These are phyloP conservation scores for Hiodon tergisus DNA, from an alignment of 2,113 vertebrate genomes.

Conservation along the genomic window DNA sequence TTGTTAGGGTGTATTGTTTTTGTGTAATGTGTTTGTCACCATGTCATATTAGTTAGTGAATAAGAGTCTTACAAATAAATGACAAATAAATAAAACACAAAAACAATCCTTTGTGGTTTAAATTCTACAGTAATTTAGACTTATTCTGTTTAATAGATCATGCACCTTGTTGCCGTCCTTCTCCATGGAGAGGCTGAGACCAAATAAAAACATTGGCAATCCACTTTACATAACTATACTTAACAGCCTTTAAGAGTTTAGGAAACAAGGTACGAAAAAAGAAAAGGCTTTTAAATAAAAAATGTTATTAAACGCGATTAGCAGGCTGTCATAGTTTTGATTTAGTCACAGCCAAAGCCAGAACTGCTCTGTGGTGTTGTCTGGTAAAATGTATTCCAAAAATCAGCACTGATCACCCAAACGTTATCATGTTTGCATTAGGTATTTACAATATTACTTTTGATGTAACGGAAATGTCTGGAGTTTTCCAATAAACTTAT, in stretches of 20 bases:
- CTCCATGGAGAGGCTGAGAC: not conserved
- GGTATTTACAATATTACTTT: not conserved
- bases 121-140: not conserved
- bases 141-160: conserved; percentile 6
- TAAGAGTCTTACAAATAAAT: no score
- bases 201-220: conserved; percentile 7
- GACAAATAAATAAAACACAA: no score
- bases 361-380: no score
- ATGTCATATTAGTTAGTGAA: no score
- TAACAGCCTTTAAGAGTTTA: no score
- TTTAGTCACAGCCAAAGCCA: not conserved
- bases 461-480: conserved; percentile 6
- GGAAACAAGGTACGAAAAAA: no score
- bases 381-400: no score
- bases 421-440: conserved; percentile 5
- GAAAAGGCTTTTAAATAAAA: no score
- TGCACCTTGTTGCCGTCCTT: not conserved
- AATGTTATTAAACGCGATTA: not conserved
- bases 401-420: not conserved
- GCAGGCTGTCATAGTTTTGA: conserved; percentile 6
- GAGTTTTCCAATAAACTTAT: not conserved
- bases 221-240: no score
- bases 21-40: no score
- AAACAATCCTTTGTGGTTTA: not conserved
- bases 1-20: no score